phyloP scores from a whole-genome alignment of 2,888 invertebrate species.

The Calliscelio sp. region DNA sequence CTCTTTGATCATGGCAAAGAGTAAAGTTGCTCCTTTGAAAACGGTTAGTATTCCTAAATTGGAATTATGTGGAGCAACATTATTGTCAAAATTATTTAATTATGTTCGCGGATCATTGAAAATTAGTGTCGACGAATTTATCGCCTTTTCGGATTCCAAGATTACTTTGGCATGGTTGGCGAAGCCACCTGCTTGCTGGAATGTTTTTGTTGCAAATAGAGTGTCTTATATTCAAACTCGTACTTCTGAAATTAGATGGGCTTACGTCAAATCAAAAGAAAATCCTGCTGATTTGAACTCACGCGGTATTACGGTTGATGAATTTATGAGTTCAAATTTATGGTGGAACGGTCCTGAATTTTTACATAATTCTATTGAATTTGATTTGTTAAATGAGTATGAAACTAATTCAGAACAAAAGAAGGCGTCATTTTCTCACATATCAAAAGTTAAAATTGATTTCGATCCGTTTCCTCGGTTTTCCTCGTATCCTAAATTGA shows the following conservation, averaged over 20 bases:
- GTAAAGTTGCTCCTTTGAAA: slow-evolving; percentile 26
- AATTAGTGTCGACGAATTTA: neutral
- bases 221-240: slow-evolving; percentile 7
- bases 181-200: slow-evolving; percentile 2
- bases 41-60: neutral
- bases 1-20: slow-evolving; percentile 2
- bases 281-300: slow-evolving; percentile 21
- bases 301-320: neutral
- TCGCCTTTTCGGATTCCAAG: neutral
- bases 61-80: neutral
- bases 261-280: neutral
- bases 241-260: neutral
- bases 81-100: neutral
- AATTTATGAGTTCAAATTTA: slow-evolving; percentile 4
- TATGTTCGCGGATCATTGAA: neutral
- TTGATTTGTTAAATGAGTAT: neutral
- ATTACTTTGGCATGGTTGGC: slow-evolving; percentile 3
- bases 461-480: neutral
- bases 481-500: neutral
- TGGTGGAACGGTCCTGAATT: slow-evolving; percentile 16
- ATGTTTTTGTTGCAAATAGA: neutral
- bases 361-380: neutral
- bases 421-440: neutral
- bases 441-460: neutral
- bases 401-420: neutral